Evolutionary conservation across 1,140 invertebrate species (phyloP).

Genomic region (Hermetia illucens): DNA sequence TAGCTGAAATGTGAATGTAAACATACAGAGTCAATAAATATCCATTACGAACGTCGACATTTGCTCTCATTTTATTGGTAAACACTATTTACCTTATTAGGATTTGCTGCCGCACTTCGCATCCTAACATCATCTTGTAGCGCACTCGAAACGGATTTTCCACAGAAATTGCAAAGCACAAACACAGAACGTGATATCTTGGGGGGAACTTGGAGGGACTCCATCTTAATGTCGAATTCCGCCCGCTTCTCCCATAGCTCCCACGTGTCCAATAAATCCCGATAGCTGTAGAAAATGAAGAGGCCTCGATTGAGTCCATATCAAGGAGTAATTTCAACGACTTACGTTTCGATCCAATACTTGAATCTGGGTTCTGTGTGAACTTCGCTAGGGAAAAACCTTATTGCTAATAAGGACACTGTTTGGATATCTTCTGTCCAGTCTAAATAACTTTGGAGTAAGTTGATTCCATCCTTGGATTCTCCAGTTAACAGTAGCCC

Average conservation of each 20-base stretch:
- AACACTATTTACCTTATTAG: slow-evolving; percentile 13
- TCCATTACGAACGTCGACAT: too few relatives aligned
- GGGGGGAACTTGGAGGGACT: slow-evolving; percentile 15
- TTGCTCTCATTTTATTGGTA: slow-evolving; percentile 1
- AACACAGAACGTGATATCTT: slow-evolving; percentile 62
- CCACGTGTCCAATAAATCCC: slow-evolving; percentile 58
- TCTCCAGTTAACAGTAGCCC: slow-evolving; percentile 78
- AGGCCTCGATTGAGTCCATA: too few relatives aligned
- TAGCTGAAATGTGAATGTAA: slow-evolving; percentile 47
- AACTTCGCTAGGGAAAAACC: slow-evolving; percentile 52
- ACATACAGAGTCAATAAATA: too few relatives aligned
- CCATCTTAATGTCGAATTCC: slow-evolving; percentile 41
- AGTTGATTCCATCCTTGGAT: slow-evolving; percentile 52
- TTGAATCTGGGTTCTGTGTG: slow-evolving; percentile 44
- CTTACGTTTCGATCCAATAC: slow-evolving; percentile 62
- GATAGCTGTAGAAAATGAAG: slow-evolving; percentile 42
- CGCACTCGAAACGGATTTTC: slow-evolving; percentile 74
- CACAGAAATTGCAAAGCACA: slow-evolving; percentile 88
- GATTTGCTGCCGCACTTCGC: slow-evolving; percentile 40
- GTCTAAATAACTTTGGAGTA: slow-evolving; percentile 83
- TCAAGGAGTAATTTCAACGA: too few relatives aligned
- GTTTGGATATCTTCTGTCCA: slow-evolving; percentile 86
- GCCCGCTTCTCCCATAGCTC: slow-evolving; percentile 62
- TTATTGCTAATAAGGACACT: slow-evolving; percentile 63
- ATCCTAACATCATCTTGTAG: slow-evolving; percentile 46